Base-by-base conservation (phyloP, 1,140 invertebrate species). In the Campoletis sonorensis region DNA sequence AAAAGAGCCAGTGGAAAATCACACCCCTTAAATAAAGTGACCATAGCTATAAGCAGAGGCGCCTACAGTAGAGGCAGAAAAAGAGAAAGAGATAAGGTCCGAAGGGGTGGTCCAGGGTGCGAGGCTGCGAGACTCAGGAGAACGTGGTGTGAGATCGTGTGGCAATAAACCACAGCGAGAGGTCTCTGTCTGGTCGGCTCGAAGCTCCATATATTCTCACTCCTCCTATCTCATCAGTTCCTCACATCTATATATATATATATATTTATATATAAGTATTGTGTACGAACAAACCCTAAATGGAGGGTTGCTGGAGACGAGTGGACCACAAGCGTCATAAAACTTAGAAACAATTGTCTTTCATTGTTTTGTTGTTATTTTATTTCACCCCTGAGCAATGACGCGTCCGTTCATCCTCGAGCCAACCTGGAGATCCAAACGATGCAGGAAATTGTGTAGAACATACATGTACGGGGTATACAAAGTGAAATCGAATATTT, bases 21-120 rank as follows among this genome's bases (percentile, higher is more conserved):
- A 86, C 88, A 87, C 86, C 87, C 89, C 86, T 86, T 87, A 91
- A 91, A 91, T 91, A 91, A 91, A 91, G 89, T 89, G 90, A 91
- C 88, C 89, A 33, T 13, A 83, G 58, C 58, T 64, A 64, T 67
- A 26, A 45, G 58, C n/a, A 61, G 76, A 67, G 61, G 58, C 61
- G 58, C 5, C 86, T 85, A 86, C 85, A 79, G 82, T 86, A 79
- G 82, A 61, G 30, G 30, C 30, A 33, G 30, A 7, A 33, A 33
- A 33, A 33, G 30, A 33, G 30, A 33, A 33, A 7, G 79, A 45
- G 40, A 45, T 21, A 21, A 54, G 82, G 83, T 84, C 86, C 85
- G 84, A 83, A 83, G 80, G 82, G 80, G 84, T 84, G 84, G 67
- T 79, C 70, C 80, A 75, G 83, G 80, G 78, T 82, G n/a, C n/a